Conservation (phyloP, 1,140 invertebrate genomes). For the Hylaeus volcanicus region DNA sequence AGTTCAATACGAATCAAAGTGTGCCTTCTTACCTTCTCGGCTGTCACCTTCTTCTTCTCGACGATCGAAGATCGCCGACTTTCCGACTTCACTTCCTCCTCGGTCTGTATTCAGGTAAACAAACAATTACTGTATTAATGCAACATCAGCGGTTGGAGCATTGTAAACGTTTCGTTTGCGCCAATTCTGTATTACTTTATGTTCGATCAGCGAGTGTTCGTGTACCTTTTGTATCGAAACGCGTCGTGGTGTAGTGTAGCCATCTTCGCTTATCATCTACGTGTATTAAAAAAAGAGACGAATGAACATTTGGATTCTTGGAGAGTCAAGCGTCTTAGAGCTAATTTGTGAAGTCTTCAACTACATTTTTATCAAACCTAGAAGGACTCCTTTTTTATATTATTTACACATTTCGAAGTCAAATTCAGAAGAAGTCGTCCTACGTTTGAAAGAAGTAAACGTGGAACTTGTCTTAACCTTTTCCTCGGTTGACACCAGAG, state of each 20-base stretch:
- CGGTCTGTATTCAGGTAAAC: slow-evolving; percentile 60
- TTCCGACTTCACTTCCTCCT: slow-evolving; percentile 83
- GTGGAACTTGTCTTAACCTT: slow-evolving; percentile 63
- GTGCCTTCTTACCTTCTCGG: slow-evolving; percentile 80
- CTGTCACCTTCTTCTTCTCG: slow-evolving; percentile 82
- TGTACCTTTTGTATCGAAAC: slow-evolving; percentile 74
- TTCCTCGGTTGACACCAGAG: slow-evolving; percentile 73
- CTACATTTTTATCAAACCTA: too few species aligned
- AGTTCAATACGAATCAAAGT: background rate
- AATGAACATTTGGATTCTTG: background rate
- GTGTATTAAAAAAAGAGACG: slow-evolving; percentile 17
- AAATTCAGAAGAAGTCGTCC: too few species aligned
- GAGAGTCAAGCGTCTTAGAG: background rate
- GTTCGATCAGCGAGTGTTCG: slow-evolving; percentile 16
- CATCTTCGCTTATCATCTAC: slow-evolving; percentile 65
- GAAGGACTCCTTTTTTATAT: too few species aligned
- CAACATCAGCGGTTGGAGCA: background rate
- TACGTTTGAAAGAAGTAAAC: background rate
- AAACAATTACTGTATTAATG: background rate
- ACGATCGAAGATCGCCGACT: slow-evolving; percentile 84
- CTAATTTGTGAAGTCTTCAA: background rate
- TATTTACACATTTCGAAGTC: too few species aligned
- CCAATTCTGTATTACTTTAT: background rate
- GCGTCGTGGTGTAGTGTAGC: slow-evolving; percentile 66
- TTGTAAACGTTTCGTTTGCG: background rate